Conservation (phyloP, 2,888 invertebrate species). For the Eurois occulta region DNA sequence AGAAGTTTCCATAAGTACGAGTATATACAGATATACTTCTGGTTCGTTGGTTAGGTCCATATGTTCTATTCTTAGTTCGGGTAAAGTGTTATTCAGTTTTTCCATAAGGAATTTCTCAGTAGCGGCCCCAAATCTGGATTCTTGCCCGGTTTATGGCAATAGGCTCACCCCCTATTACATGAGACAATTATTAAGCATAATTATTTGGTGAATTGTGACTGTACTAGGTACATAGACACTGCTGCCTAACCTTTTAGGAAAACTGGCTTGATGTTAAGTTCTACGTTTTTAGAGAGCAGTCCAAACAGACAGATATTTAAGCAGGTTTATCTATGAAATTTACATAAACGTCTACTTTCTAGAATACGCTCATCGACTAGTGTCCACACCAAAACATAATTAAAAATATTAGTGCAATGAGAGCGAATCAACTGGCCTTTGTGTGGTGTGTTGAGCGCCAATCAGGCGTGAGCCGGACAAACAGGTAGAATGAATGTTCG, state of each 20-base stretch:
- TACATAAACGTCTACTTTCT: background rate
- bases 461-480: constrained; percentile 21
- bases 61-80: background rate
- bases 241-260: background rate
- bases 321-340: background rate
- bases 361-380: background rate
- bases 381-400: background rate
- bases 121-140: background rate
- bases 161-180: background rate
- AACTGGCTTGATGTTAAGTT: too few species aligned
- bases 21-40: background rate
- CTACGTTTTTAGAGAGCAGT: background rate
- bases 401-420: constrained; percentile 39
- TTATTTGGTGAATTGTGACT: background rate
- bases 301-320: background rate
- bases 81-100: background rate
- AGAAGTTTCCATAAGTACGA: background rate
- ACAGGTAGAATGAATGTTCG: background rate
- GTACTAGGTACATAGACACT: too few species aligned
- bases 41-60: background rate
- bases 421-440: constrained; percentile 17
- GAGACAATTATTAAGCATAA: background rate
- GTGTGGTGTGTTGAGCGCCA: constrained; percentile 17
- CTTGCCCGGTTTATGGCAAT: background rate
- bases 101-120: background rate